Evolutionary conservation across 2,888 invertebrate species (phyloP).

Genomic region (Phaedon cochleariae): DNA sequence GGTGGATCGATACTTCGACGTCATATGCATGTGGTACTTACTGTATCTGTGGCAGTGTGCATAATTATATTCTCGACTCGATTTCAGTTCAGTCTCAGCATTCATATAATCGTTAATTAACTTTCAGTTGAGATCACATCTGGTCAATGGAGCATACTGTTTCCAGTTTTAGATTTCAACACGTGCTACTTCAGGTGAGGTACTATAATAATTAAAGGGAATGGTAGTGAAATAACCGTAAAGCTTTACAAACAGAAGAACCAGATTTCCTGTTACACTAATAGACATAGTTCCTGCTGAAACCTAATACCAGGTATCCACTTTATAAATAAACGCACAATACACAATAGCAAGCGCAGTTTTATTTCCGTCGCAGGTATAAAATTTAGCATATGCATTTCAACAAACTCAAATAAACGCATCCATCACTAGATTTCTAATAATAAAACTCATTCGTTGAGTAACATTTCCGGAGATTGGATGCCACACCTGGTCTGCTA

Average conservation of each 20-base stretch:
- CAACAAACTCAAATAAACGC: conserved; percentile 9
- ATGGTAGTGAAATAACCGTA: neutral
- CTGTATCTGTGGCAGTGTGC: neutral
- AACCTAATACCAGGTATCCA: conserved; percentile 7
- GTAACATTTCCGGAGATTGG: conserved; percentile 40
- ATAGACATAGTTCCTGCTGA: neutral
- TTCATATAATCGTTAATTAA: no score
- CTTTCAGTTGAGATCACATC: neutral
- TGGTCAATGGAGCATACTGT: neutral
- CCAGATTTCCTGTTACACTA: conserved; percentile 1
- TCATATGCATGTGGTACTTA: neutral
- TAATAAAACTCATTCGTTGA: conserved; percentile 45
- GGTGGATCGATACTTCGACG: neutral
- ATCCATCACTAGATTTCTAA: conserved; percentile 44
- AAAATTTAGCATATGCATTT: conserved; percentile 1
- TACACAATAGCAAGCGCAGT: neutral
- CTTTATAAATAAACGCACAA: conserved; percentile 8
- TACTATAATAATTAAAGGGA: neutral
- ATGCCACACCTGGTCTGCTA: conserved; percentile 36
- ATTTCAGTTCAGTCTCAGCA: no score
- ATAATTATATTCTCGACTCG: neutral
- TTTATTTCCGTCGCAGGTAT: conserved; percentile 5
- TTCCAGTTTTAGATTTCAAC: neutral
- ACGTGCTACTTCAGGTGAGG: neutral
- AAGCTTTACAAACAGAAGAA: neutral